Base-by-base conservation (phyloP, 2,113 vertebrate species). In the Gopherus flavomarginatus region DNA sequence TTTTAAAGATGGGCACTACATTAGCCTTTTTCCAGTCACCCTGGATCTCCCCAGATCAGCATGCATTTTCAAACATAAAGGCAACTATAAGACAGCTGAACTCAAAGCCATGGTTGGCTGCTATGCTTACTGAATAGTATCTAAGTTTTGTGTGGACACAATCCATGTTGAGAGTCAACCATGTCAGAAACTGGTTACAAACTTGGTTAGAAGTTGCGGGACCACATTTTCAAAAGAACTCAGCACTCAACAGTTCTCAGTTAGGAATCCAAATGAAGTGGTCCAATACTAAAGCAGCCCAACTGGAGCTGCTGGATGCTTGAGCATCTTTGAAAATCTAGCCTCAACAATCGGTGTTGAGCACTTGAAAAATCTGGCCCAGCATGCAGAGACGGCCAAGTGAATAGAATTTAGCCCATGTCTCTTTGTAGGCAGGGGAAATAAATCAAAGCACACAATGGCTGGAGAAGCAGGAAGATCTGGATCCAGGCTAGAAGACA, bases 61-160 rank as follows among this genome's bases (percentile, higher is more conserved):
- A 50, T 50, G 14, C 4, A 14, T 50, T 50, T 50, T 50, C 13
- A 50, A 50, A 50, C 13, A 14, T 50, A 50, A 50, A 93, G 52
- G 38, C 85, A 72, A 44, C 59, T 83, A 27, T 22, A 27, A 90
- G 52, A 82, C 77, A 87, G 90, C 59, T 81, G 47, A 87, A 92
- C 4, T 35, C 13, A 5, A 88, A 81, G 52, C 90, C 82, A 50
- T 49, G 90, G 90, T 11, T 26, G 92, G 84, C 80, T 86, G 59
- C 8, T 17, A 16, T 1, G 10, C 82, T 83, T 93, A 47, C 62
- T 8, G 56, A 88, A 72, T 4, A 53, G 13, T 52, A 53, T 44
- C 78, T 59, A 27, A 47, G 85, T 3, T 35, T 8, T 17, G 19
- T 59, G 80, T 86, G 88, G 88, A 83, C 83, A 65, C 85, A 90